Conservation (phyloP, 2,888 invertebrate species). For the Hartigia nigra region DNA sequence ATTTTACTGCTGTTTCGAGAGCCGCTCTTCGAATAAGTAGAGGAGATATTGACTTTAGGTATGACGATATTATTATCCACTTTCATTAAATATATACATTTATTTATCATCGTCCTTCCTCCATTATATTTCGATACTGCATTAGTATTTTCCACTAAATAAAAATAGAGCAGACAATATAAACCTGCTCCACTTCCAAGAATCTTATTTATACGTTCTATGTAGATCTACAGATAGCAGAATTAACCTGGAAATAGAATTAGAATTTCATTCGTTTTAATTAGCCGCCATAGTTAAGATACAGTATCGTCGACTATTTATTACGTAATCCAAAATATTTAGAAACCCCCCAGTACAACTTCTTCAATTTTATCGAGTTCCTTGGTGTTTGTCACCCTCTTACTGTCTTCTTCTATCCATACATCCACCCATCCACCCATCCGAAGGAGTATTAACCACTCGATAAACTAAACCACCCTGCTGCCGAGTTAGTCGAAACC, state of each 20-base stretch:
- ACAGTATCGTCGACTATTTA: background rate
- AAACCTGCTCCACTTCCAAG: background rate
- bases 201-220: background rate
- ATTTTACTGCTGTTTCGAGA: background rate
- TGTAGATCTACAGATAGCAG: background rate
- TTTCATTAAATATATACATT: background rate
- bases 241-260: background rate
- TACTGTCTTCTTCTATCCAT: background rate
- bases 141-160: background rate
- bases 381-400: background rate
- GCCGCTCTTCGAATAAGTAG: background rate
- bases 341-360: background rate
- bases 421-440: background rate
- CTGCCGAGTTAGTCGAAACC: slow-evolving; percentile 18
- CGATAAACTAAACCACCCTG: background rate
- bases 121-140: too few species aligned
- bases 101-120: background rate
- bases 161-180: background rate
- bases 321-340: background rate
- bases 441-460: background rate
- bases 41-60: background rate
- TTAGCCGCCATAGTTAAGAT: background rate
- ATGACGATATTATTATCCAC: background rate
- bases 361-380: background rate
- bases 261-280: background rate